phyloP scores from a whole-genome alignment of 2,888 invertebrate species.

The Rhyacophila evoluta region DNA sequence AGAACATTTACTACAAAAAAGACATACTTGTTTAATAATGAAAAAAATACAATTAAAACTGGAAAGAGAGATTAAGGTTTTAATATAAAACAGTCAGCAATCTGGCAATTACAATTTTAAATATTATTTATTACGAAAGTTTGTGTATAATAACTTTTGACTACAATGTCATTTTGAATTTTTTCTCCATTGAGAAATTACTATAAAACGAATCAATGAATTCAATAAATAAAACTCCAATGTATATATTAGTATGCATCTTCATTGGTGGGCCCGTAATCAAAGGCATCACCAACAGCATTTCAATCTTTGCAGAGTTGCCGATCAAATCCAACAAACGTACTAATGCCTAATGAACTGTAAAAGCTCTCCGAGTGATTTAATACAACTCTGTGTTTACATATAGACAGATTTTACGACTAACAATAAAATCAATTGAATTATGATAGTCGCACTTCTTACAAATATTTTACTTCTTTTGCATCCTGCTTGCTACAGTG shows the following conservation, averaged over 20 bases:
- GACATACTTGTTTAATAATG: too few relatives aligned
- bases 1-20: too few relatives aligned
- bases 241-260: background rate
- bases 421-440: constrained; percentile 15
- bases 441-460: constrained; percentile 21
- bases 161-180: too few relatives aligned
- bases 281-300: background rate
- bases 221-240: too few relatives aligned
- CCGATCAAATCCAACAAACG: background rate
- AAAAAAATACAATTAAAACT: too few relatives aligned
- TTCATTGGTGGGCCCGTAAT: background rate
- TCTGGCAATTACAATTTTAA: too few relatives aligned
- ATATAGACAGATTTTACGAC: constrained; percentile 20
- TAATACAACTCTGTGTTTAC: constrained; percentile 23
- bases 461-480: constrained; percentile 13
- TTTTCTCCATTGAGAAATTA: too few relatives aligned
- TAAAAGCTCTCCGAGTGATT: constrained; percentile 6
- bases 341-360: background rate
- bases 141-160: too few relatives aligned
- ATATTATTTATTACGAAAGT: too few relatives aligned
- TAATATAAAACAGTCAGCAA: too few relatives aligned
- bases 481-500: background rate
- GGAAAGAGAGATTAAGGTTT: too few relatives aligned
- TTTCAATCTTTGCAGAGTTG: background rate
- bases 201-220: too few relatives aligned